Evolutionary conservation across 2,113 vertebrate species (phyloP).

Genomic region (Seriola quinqueradiata): DNA sequence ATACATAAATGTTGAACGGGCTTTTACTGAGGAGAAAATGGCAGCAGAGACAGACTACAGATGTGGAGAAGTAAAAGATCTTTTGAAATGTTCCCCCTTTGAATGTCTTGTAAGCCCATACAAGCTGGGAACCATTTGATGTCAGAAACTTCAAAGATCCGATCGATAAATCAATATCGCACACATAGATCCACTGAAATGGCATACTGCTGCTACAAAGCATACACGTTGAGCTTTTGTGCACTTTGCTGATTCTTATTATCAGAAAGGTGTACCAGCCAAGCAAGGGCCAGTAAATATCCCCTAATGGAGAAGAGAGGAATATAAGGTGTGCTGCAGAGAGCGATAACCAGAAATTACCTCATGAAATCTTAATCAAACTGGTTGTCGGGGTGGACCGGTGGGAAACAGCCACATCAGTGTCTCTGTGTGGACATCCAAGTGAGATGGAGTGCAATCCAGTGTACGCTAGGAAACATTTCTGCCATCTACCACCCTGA

Average conservation of each 20-base stretch:
- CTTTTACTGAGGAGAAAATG: no score
- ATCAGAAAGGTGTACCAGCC: neutral
- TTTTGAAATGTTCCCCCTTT: neutral
- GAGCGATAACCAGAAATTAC: constrained; percentile 44
- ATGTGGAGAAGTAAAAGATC: neutral
- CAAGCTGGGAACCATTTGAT: neutral
- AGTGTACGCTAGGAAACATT: constrained; percentile 14
- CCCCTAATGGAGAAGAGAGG: neutral
- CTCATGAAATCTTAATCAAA: constrained; percentile 46
- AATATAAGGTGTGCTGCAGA: neutral
- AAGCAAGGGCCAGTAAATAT: neutral
- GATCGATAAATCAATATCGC: constrained; percentile 3
- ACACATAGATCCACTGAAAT: neutral
- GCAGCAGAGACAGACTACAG: no score
- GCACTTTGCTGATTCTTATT: neutral
- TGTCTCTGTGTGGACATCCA: constrained; percentile 8
- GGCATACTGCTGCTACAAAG: neutral
- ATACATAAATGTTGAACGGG: no score
- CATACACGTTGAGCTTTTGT: neutral
- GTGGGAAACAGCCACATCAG: neutral
- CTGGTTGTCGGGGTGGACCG: neutral
- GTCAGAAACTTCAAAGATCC: neutral
- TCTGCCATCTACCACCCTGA: neutral
- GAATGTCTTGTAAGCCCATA: neutral
- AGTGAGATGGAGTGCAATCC: neutral